Evolutionary conservation across 1,140 invertebrate species (phyloP).

Genomic region (Cydia fagiglandana): DNA sequence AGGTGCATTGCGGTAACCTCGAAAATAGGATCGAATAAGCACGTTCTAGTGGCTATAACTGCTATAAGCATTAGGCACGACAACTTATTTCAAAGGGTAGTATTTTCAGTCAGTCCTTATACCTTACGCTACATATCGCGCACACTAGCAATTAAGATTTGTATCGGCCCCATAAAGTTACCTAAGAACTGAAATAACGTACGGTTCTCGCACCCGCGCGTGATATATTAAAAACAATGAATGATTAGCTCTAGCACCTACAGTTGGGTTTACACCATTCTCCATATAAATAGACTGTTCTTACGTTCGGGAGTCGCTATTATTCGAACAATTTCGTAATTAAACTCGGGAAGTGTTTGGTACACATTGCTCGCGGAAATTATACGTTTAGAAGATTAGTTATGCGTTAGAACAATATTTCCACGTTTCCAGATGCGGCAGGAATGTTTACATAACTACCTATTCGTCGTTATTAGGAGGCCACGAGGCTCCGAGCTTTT

Average conservation of each 20-base stretch:
- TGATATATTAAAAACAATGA: constrained; percentile 46
- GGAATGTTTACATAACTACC: too few relatives aligned
- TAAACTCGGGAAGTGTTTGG: not conserved
- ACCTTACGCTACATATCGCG: constrained; percentile 28
- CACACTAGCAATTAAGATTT: constrained; percentile 43
- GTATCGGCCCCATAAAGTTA: constrained; percentile 44
- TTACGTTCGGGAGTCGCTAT: constrained; percentile 3
- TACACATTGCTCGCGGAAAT: not conserved
- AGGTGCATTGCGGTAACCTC: too few relatives aligned
- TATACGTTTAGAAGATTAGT: not conserved
- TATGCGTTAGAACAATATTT: too few relatives aligned
- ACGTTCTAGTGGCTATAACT: too few relatives aligned
- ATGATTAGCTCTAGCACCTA: constrained; percentile 44
- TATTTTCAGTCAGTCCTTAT: not conserved
- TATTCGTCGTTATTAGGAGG: too few relatives aligned
- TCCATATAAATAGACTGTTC: constrained; percentile 43
- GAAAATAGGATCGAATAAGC: too few relatives aligned
- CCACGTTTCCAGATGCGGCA: too few relatives aligned
- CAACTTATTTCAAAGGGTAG: not conserved
- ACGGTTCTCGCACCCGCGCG: constrained; percentile 35
- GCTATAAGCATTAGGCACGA: too few relatives aligned
- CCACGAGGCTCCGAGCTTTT: too few relatives aligned
- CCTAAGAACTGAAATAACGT: constrained; percentile 41
- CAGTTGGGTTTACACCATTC: constrained; percentile 36
- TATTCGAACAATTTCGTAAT: constrained; percentile 17